phyloP scores from a whole-genome alignment of 2,113 vertebrate species.

The Istiophorus platypterus region DNA sequence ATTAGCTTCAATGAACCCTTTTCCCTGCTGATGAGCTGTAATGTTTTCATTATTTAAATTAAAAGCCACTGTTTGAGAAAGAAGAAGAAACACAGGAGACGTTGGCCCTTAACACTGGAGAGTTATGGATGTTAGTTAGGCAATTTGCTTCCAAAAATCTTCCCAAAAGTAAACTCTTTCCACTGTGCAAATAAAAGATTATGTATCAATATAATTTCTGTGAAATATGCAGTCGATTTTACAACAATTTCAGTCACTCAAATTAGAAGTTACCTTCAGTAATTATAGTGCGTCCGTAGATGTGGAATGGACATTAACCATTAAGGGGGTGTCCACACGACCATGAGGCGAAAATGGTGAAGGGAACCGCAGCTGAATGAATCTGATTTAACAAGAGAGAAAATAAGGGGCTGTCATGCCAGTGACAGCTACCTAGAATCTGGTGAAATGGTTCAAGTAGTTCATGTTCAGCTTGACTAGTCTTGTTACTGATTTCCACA shows the following conservation, averaged over 20 bases:
- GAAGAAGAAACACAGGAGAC: neutral
- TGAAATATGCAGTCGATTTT: neutral
- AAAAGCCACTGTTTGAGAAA: constrained; percentile 10
- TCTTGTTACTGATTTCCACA: too few relatives aligned
- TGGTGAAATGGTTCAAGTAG: neutral
- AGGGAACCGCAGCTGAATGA: too few relatives aligned
- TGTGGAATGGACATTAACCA: neutral
- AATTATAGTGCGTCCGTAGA: neutral
- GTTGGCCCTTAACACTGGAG: neutral
- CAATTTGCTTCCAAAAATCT: constrained; percentile 24
- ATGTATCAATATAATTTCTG: neutral
- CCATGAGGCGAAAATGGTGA: neutral
- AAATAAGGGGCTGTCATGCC: neutral
- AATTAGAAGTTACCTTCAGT: neutral
- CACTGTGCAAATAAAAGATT: neutral
- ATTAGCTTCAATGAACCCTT: neutral
- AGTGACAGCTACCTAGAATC: neutral
- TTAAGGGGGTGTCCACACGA: neutral
- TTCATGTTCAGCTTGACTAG: too few relatives aligned
- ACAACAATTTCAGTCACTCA: neutral
- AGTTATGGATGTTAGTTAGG: constrained; percentile 9
- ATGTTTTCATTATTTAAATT: constrained; percentile 16
- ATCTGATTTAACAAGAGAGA: neutral
- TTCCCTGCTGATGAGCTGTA: constrained; percentile 8
- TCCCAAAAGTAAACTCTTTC: neutral